Evolutionary conservation across 2,113 vertebrate species (phyloP).

Genomic region (Crotalus helleri): DNA sequence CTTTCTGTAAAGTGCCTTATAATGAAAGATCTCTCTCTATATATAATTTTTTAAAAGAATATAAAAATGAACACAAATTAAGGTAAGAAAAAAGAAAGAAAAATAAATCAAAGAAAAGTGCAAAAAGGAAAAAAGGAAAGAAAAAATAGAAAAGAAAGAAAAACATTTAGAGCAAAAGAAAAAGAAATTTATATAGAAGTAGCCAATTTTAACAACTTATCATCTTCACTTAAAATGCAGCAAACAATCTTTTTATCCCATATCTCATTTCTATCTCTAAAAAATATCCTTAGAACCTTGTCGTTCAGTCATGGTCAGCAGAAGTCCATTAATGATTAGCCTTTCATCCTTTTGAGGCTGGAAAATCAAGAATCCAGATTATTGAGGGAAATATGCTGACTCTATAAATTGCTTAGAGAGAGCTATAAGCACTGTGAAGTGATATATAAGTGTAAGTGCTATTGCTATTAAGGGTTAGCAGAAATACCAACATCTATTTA

Average conservation of each 20-base stretch:
- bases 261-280: background rate
- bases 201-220: background rate
- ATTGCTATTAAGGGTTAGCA: background rate
- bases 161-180: background rate
- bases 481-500: background rate
- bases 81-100: background rate
- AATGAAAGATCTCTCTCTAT: background rate
- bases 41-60: background rate
- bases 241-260: background rate
- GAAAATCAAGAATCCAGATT: background rate
- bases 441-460: background rate
- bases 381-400: background rate
- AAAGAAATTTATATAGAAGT: background rate
- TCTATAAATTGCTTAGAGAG: background rate
- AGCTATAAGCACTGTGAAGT: background rate
- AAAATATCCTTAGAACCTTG: background rate
- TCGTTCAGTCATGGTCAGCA: background rate
- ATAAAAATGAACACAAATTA: background rate
- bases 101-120: background rate
- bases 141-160: background rate
- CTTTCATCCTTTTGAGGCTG: background rate
- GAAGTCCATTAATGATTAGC: background rate
- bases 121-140: background rate
- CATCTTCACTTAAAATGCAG: background rate
- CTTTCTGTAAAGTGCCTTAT: background rate